Percentiles rank a stretch among this genome's conserved stretches.
Conservation (phyloP, 37 sponge, comb jelly and placozoan species). For the Chondrilla cf. caribensis region DNA sequence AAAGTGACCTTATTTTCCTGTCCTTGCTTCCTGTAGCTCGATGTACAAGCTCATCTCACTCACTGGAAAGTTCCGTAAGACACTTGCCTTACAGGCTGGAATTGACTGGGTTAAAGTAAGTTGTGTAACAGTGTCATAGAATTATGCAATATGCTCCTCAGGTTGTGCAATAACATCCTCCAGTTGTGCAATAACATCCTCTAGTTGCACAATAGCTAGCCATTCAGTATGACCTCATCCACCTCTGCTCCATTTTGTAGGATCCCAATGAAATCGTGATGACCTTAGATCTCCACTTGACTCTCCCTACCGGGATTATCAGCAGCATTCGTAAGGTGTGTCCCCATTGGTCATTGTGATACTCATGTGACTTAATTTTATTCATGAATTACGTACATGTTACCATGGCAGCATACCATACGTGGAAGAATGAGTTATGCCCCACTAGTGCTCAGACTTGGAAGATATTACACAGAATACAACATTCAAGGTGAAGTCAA, state of each 20-base stretch:
- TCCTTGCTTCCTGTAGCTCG: background rate
- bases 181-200: too few species aligned
- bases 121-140: too few species aligned
- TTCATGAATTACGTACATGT: too few species aligned
- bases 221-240: background rate
- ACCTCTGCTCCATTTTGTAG: background rate
- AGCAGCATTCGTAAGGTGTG: slow-evolving; percentile 51
- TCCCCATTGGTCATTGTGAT: too few species aligned
- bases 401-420: slow-evolving; percentile 39
- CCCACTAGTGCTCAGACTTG: slow-evolving; percentile 60
- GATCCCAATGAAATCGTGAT: slow-evolving; percentile 64
- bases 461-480: slow-evolving; percentile 43
- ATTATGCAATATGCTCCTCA: too few species aligned
- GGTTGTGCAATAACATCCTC: background rate
- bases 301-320: slow-evolving; percentile 53
- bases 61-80: slow-evolving; percentile 49
- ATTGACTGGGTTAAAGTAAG: slow-evolving; percentile 62
- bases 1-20: background rate
- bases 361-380: too few species aligned
- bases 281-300: slow-evolving; percentile 76
- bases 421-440: slow-evolving; percentile 59
- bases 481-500: slow-evolving; percentile 37
- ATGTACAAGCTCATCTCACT: slow-evolving; percentile 31
- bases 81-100: slow-evolving; percentile 64
- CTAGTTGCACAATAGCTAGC: background rate